Conservation (phyloP, 2,888 invertebrate genomes). For the Lithophane socia region DNA sequence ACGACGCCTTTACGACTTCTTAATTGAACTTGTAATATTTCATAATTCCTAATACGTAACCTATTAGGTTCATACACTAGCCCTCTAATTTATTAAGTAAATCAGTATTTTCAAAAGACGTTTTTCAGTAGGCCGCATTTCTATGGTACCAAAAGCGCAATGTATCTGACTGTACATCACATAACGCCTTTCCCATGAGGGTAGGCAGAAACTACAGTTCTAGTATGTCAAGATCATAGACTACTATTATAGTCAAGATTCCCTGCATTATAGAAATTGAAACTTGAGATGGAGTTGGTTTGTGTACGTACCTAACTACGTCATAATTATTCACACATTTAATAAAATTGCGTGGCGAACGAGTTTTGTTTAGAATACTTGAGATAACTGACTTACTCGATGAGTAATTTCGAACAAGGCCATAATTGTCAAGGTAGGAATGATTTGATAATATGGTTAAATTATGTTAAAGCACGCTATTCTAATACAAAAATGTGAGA, state of each 20-base stretch:
- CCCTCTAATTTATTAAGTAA: too few relatives aligned
- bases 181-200: neutral
- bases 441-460: constrained; percentile 26
- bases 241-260: too few relatives aligned
- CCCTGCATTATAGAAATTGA: neutral
- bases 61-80: too few relatives aligned
- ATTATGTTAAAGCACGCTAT: constrained; percentile 12
- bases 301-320: neutral
- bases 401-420: constrained; percentile 31
- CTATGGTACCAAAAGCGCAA: too few relatives aligned
- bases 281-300: neutral
- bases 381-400: neutral
- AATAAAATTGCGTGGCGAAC: neutral
- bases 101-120: too few relatives aligned
- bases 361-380: constrained; percentile 13
- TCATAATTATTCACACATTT: neutral
- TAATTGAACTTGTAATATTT: too few relatives aligned
- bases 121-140: too few relatives aligned
- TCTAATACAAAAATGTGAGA: neutral
- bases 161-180: neutral
- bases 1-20: too few relatives aligned
- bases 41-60: too few relatives aligned
- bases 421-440: constrained; percentile 19
- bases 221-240: too few relatives aligned
- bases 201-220: neutral